phyloP scores from a whole-genome alignment of 2,888 invertebrate species.

The Allygus modestus region DNA sequence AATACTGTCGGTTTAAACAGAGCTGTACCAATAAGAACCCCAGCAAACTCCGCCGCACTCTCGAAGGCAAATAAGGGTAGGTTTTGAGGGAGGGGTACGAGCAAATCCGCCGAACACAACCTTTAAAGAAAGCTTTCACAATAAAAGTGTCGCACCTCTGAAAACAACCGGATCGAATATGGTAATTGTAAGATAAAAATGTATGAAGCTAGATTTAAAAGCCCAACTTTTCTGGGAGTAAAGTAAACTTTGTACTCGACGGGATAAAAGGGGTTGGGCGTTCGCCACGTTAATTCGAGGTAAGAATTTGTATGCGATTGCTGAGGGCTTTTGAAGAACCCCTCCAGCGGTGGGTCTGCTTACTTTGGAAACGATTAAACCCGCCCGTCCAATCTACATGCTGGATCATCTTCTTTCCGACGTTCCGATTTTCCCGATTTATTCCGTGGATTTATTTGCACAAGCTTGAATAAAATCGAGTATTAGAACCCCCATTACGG shows the following conservation, averaged over 20 bases:
- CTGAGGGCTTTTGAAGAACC: constrained; percentile 41
- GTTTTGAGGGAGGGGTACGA: neutral
- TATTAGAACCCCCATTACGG: neutral
- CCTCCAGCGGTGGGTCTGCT: neutral
- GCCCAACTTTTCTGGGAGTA: constrained; percentile 57
- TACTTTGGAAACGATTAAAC: neutral
- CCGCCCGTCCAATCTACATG: constrained; percentile 6
- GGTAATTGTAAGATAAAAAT: constrained; percentile 58
- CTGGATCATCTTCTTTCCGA: neutral
- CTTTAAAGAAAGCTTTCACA: constrained; percentile 51
- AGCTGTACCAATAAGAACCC: neutral
- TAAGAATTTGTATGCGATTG: constrained; percentile 59
- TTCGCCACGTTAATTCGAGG: constrained; percentile 46
- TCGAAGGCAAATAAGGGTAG: constrained; percentile 44
- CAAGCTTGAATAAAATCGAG: neutral
- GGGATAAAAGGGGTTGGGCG: constrained; percentile 46
- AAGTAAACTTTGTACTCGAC: constrained; percentile 58
- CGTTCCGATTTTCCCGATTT: neutral
- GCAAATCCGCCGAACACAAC: constrained; percentile 44
- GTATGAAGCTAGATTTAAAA: constrained; percentile 57
- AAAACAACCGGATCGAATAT: constrained; percentile 56
- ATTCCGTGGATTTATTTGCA: neutral
- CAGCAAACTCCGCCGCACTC: neutral
- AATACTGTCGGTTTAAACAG: neutral
- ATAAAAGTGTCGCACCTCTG: constrained; percentile 59